Conservation (phyloP, 2,888 invertebrate species). For the Apodemia zela region DNA sequence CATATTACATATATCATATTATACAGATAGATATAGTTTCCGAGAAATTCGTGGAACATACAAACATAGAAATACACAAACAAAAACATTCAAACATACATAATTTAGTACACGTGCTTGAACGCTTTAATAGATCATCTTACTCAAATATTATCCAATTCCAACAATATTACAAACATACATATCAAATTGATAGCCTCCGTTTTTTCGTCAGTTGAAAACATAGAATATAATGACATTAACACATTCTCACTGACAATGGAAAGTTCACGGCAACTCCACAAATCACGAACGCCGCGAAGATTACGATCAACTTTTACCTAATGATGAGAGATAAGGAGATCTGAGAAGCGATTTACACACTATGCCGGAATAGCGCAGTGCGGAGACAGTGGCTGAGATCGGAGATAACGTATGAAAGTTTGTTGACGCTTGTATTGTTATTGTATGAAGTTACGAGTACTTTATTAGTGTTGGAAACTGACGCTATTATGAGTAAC, state of each 20-base stretch:
- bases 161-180: too few species aligned
- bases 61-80: too few species aligned
- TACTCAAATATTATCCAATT: too few species aligned
- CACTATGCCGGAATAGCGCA: slow-evolving; percentile 31
- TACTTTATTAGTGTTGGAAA: slow-evolving; percentile 6
- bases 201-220: too few species aligned
- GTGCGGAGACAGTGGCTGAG: slow-evolving; percentile 19
- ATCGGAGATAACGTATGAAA: slow-evolving; percentile 27
- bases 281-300: slow-evolving; percentile 30
- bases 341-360: slow-evolving; percentile 10
- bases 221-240: not conserved
- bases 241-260: slow-evolving; percentile 24
- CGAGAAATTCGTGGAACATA: too few species aligned
- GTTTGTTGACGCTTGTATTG: slow-evolving; percentile 27
- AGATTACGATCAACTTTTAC: slow-evolving; percentile 36
- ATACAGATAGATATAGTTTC: too few species aligned
- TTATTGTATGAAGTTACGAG: slow-evolving; percentile 10
- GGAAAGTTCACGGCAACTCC: slow-evolving; percentile 31
- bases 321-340: slow-evolving; percentile 13
- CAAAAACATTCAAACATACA: too few species aligned
- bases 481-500: not conserved
- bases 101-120: too few species aligned
- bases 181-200: too few species aligned
- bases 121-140: too few species aligned
- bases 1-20: too few species aligned